phyloP scores from a whole-genome alignment of 2,113 vertebrate species.

The Cyprinodon variegatus region DNA sequence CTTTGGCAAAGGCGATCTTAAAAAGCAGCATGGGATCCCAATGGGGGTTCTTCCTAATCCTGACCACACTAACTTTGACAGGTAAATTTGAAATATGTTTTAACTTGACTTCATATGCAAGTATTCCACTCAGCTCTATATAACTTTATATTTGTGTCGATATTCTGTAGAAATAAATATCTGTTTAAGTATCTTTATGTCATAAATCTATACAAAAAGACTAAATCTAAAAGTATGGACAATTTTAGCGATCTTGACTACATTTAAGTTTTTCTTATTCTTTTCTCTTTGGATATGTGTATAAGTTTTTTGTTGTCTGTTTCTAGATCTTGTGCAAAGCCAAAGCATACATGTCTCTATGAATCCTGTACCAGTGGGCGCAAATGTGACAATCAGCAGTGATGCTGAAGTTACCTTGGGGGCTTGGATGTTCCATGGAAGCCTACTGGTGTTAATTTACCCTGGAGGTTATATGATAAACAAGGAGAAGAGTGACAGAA shows the following conservation, averaged over 20 bases:
- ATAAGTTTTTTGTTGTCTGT: slow-evolving; percentile 1
- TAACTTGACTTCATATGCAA: neutral
- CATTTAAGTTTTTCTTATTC: neutral
- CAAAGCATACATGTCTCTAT: slow-evolving; percentile 35
- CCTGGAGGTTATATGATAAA: rapidly evolving
- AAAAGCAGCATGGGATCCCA: slow-evolving; percentile 39
- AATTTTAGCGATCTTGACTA: neutral
- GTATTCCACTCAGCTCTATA: neutral
- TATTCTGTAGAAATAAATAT: neutral
- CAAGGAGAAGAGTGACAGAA: rapidly evolving
- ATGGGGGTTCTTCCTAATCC: slow-evolving; percentile 31
- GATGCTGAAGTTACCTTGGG: neutral
- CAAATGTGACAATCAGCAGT: slow-evolving; percentile 60
- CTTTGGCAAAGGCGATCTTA: neutral
- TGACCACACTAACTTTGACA: slow-evolving; percentile 23
- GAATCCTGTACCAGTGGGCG: slow-evolving; percentile 63
- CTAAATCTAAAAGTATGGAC: neutral
- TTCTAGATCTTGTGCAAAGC: slow-evolving; percentile 41
- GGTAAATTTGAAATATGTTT: slow-evolving; percentile 47
- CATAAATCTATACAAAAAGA: neutral
- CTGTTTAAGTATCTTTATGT: neutral
- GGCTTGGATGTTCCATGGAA: slow-evolving; percentile 43
- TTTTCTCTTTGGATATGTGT: neutral
- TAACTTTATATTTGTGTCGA: neutral
- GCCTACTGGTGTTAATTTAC: slow-evolving; percentile 13